Conservation (phyloP, 1,140 invertebrate genomes). For the roundworm (Caenorhabditis elegans) region WBcel235 BX284604.4:7404001-7404500, state of each 20-base stretch:
- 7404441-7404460: too few relatives aligned
- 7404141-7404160: conserved; percentile 11
- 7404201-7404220: neutral
- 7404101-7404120: conserved; percentile 3
- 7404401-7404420: neutral
- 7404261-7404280: neutral
- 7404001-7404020: neutral
- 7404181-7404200: conserved; percentile 11
- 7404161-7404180: neutral
- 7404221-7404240: neutral
- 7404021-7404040: neutral
- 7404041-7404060: neutral
- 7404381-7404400: neutral
- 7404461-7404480: too few relatives aligned
- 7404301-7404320: conserved; percentile 24
- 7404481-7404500: too few relatives aligned
- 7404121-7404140: conserved; percentile 20
- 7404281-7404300: neutral
- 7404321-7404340: neutral
- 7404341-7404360: neutral
- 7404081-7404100: neutral
- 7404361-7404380: neutral
- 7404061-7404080: conserved; percentile 1
- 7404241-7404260: conserved; percentile 14
- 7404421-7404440: too few relatives aligned